These are phyloP conservation scores for Dasyurus viverrinus DNA, from an alignment of 2,113 vertebrate species.

Conservation along the genomic window DNA sequence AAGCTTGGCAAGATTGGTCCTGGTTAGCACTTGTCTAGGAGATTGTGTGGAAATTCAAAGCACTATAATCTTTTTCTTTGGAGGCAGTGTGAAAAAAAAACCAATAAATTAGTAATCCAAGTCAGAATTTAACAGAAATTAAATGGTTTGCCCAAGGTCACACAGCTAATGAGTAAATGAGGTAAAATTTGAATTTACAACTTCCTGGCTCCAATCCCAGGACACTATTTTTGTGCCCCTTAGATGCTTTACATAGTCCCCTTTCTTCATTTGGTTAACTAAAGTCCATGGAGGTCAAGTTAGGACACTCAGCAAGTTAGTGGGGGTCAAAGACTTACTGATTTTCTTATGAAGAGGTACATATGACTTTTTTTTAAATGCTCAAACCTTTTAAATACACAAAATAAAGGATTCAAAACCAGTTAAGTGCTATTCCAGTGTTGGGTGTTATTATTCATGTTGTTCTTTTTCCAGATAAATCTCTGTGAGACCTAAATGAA, in stretches of 20 bases:
- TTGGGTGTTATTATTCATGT: background rate
- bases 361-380: background rate
- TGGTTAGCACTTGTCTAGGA: background rate
- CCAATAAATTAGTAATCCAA: background rate
- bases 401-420: background rate
- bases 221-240: background rate
- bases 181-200: background rate
- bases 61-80: background rate
- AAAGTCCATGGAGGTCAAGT: background rate
- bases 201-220: background rate
- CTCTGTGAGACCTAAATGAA: background rate
- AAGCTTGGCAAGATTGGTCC: background rate
- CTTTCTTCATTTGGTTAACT: background rate
- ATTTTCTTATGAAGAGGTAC: background rate
- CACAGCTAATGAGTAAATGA: background rate
- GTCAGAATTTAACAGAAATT: background rate
- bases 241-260: background rate
- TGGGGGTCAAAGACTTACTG: background rate
- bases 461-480: constrained; percentile 14
- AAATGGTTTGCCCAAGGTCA: background rate
- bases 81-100: background rate
- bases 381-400: background rate
- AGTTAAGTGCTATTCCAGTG: background rate
- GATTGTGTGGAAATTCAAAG: background rate
- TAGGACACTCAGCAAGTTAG: background rate